Base-by-base conservation (phyloP, 1,140 invertebrate species). In the Papilio polytes region DNA sequence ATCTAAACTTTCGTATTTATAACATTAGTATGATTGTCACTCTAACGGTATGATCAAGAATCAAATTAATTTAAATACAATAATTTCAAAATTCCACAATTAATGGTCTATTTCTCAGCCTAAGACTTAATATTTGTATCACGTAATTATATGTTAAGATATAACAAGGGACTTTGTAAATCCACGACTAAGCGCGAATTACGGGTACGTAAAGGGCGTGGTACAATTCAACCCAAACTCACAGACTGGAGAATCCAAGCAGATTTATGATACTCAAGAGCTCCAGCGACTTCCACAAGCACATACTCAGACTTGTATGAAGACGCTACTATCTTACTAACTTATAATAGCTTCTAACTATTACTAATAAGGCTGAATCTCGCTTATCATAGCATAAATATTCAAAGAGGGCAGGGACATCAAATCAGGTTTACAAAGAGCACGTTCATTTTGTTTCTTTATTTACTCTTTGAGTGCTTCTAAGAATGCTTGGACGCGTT, bases 391-490 rank as follows among this genome's bases (percentile, higher is more conserved):
- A 73, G 79, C 15, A 56, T 56, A 70, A 63, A 74, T 74, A 79
- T 22, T 48, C 72, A 78, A 66, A 51, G 76, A 74, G 63, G 77
- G 20, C 36, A 48, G 51, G 41, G 41, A 56, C 79, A 53, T 76
- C 77, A n/a, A n/a, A n/a, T n/a, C n/a, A n/a, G n/a, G 46, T 77
- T 51, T 31, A 51, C 26, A 63, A 15, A 78, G 76, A 44, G 53
- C 78, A 63, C 53, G 53, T 59, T 78, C 53, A 76, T 74, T 74
- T 44, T 44, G 48, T 46, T 74, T 80, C 76, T 76, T 80, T 82
- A 82, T 82, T 82, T 80, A 70, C 51, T 74, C 59, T 82, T 79
- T 79, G 74, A 80, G 78, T 78, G 26, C 22, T 18, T 53, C 78
- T 44, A 31, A 63, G 59, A 78, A 80, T 76, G 51, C 59, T 53